phyloP scores from a whole-genome alignment of 1,140 invertebrate genomes.

The Lordiphosa clarofinis region DNA sequence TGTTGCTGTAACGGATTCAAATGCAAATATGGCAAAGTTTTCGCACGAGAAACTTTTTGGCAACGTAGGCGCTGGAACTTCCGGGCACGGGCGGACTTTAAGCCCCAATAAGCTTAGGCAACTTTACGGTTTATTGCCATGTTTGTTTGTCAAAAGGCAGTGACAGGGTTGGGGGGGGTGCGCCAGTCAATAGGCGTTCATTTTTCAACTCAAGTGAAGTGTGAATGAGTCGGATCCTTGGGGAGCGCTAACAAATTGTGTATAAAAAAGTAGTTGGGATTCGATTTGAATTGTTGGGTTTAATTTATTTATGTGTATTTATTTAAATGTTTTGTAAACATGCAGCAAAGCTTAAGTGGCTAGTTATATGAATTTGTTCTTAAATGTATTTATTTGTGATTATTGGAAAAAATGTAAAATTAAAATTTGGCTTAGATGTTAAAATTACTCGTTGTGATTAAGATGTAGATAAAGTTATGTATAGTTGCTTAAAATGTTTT shows the following conservation, averaged over 20 bases:
- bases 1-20: slow-evolving; percentile 60
- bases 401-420: slow-evolving; percentile 19
- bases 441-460: slow-evolving; percentile 54
- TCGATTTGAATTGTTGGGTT: slow-evolving; percentile 18
- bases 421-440: slow-evolving; percentile 53
- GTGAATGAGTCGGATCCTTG: slow-evolving; percentile 52
- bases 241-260: slow-evolving; percentile 61
- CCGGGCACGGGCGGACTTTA: slow-evolving; percentile 43
- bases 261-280: slow-evolving; percentile 55
- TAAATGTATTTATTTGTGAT: slow-evolving; percentile 19
- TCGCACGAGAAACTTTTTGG: slow-evolving; percentile 64
- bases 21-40: slow-evolving; percentile 68
- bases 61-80: slow-evolving; percentile 54
- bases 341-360: slow-evolving; percentile 72
- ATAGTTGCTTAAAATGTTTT: slow-evolving; percentile 15
- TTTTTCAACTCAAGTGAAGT: slow-evolving; percentile 78
- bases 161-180: slow-evolving; percentile 23
- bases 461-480: slow-evolving; percentile 17
- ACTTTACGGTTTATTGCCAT: slow-evolving; percentile 75
- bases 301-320: slow-evolving; percentile 54
- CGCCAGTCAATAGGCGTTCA: slow-evolving; percentile 58
- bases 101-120: slow-evolving; percentile 63
- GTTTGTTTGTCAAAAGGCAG: slow-evolving; percentile 39
- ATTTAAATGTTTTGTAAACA: slow-evolving; percentile 78
- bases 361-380: slow-evolving; percentile 66